phyloP scores from a whole-genome alignment of 1,140 invertebrate genomes.

The Eubasilissa regina region DNA sequence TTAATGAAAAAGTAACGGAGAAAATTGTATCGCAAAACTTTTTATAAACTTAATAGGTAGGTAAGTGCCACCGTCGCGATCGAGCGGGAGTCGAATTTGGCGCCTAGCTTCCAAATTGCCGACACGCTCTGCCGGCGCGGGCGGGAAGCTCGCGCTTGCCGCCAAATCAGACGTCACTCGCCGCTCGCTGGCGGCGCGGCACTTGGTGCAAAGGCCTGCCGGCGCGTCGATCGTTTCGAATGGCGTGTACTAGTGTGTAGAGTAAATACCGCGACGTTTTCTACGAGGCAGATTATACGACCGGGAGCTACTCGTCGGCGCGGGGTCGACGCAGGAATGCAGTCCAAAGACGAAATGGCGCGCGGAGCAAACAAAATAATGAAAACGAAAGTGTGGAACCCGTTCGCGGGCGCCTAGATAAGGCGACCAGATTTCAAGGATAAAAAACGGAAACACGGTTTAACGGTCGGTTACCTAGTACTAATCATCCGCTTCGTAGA shows the following conservation, averaged over 20 bases:
- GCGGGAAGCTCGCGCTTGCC: neutral
- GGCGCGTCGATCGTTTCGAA: no score
- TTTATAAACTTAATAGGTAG: no score
- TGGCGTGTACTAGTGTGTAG: no score
- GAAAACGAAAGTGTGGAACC: slow-evolving; percentile 57
- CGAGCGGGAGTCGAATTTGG: neutral
- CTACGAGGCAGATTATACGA: neutral
- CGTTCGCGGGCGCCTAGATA: slow-evolving; percentile 43
- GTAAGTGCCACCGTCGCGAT: no score
- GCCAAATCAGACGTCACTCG: neutral
- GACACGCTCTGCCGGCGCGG: slow-evolving; percentile 24
- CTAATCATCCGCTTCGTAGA: neutral
- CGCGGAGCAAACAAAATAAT: slow-evolving; percentile 49
- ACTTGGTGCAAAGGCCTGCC: slow-evolving; percentile 2
- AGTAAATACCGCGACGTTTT: neutral
- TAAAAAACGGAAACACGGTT: slow-evolving; percentile 10
- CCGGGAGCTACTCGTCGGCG: slow-evolving; percentile 8
- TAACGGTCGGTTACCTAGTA: neutral
- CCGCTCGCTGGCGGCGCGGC: neutral
- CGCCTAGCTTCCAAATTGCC: slow-evolving; percentile 6
- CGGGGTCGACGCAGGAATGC: slow-evolving; percentile 46
- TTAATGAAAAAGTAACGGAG: no score
- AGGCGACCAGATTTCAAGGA: slow-evolving; percentile 27
- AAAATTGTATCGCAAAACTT: no score
- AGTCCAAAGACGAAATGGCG: slow-evolving; percentile 48